A percentile compares a stretch with the other conserved stretches of the same genome.
Evolutionary conservation across 2,113 vertebrate species (phyloP).

Genomic region (Bujurquina vittata): DNA sequence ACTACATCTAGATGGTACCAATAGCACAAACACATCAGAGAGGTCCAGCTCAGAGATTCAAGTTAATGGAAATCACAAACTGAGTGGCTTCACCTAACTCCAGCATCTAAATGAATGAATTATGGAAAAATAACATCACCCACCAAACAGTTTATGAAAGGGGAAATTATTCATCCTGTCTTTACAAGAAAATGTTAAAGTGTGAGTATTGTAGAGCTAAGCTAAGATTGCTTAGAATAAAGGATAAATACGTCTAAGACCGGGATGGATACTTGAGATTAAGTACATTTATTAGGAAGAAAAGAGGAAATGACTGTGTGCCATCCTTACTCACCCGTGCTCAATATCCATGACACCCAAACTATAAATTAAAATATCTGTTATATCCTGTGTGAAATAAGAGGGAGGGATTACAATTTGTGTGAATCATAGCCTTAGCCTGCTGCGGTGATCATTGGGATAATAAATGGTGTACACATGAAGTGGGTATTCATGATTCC

Average conservation of each 20-base stretch:
- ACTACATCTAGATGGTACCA: neutral
- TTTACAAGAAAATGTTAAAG: neutral
- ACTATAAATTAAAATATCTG: neutral
- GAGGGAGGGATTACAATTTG: neutral
- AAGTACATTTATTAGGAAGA: neutral
- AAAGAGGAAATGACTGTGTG: neutral
- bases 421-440: neutral
- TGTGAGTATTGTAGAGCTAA: fast-evolving
- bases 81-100: neutral
- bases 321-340: neutral
- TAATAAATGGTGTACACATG: neutral
- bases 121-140: neutral
- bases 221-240: neutral
- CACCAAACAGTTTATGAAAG: neutral
- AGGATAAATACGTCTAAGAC: neutral
- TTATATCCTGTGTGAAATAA: neutral
- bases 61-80: neutral
- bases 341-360: neutral
- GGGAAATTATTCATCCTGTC: neutral
- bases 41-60: neutral
- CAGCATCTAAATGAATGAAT: neutral
- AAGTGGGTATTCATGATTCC: neutral
- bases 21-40: neutral
- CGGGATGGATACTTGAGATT: neutral
- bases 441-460: neutral